phyloP scores from a whole-genome alignment of 2,888 invertebrate species.

The Hartigia nigra region DNA sequence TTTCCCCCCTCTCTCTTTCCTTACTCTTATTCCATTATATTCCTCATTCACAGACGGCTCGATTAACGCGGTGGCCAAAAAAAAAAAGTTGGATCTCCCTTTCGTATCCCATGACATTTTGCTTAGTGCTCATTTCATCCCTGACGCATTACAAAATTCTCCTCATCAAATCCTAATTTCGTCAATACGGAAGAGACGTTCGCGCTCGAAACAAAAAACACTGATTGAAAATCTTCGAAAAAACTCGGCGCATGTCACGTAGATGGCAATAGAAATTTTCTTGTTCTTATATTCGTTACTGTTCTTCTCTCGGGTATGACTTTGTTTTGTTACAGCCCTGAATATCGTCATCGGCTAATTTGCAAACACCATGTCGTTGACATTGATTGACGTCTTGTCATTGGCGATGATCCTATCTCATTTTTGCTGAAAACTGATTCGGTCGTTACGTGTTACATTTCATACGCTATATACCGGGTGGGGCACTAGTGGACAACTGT shows the following conservation, averaged over 20 bases:
- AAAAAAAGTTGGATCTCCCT: not conserved
- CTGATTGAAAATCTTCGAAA: conserved; percentile 2
- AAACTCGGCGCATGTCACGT: conserved; percentile 19
- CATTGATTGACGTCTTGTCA: conserved; percentile 22
- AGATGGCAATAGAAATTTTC: not conserved
- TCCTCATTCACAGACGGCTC: not conserved
- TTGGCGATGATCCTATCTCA: not conserved
- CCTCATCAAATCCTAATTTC: not conserved
- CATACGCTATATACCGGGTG: conserved; percentile 6
- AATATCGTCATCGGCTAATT: conserved; percentile 19
- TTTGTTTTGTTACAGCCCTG: conserved; percentile 9
- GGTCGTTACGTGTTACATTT: not conserved
- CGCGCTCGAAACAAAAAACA: not conserved
- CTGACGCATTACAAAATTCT: not conserved
- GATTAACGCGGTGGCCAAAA: not conserved
- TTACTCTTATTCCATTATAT: not conserved
- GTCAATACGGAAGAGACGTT: not conserved
- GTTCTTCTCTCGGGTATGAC: conserved; percentile 12
- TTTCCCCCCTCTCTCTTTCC: not conserved
- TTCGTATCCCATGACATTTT: not conserved
- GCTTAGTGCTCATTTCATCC: not conserved
- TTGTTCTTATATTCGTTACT: not conserved
- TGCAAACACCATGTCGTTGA: conserved; percentile 31
- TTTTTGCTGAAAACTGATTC: conserved; percentile 15
- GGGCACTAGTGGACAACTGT: conserved; percentile 15